phyloP scores from a whole-genome alignment of 2,113 vertebrate species.

The Syrmaticus mikado region DNA sequence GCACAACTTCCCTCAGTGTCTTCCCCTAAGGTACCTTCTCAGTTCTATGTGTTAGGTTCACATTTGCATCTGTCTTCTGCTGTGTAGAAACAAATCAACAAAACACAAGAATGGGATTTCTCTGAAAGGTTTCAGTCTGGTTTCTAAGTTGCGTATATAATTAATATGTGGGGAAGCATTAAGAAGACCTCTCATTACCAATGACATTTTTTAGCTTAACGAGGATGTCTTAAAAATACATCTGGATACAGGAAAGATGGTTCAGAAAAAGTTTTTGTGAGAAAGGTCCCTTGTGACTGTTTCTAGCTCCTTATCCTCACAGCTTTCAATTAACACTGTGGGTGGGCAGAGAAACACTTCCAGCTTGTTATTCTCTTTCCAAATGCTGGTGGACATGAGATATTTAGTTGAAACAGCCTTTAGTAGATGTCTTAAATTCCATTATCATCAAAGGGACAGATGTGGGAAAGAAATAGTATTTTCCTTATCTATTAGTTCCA shows the following conservation, averaged over 20 bases:
- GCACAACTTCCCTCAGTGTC: neutral
- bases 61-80: neutral
- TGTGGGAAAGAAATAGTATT: neutral
- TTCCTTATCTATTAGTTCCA: slow-evolving; percentile 6
- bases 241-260: neutral
- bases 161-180: neutral
- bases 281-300: neutral
- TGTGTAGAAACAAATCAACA: neutral
- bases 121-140: neutral
- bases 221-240: neutral
- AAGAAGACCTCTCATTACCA: neutral
- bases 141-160: neutral
- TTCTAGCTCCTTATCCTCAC: neutral
- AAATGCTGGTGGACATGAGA: neutral
- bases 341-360: slow-evolving; percentile 24
- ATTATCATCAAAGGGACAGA: slow-evolving; percentile 26
- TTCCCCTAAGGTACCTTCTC: neutral
- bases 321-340: slow-evolving; percentile 29
- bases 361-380: slow-evolving; percentile 23
- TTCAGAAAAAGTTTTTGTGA: neutral
- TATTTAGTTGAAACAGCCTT: slow-evolving; percentile 25
- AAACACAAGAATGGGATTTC: fast-evolving
- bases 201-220: neutral
- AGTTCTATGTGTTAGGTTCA: neutral
- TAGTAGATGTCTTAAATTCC: slow-evolving; percentile 14